Base-by-base conservation (phyloP, 2,888 invertebrate genomes). In the Ophion costatus region DNA sequence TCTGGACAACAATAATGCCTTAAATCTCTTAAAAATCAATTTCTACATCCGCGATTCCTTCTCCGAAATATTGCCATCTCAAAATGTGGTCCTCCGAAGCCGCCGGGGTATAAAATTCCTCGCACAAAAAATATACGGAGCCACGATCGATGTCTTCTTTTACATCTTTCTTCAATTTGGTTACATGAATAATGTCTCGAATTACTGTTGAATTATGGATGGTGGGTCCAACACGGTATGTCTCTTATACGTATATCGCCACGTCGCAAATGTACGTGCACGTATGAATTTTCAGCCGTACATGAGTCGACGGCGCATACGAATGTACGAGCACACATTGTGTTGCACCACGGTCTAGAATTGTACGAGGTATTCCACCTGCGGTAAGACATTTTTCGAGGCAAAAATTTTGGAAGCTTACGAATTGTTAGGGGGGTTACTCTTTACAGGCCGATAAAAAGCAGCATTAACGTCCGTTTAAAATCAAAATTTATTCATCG, bases 151-250 rank as follows among this genome's bases (percentile, higher is more conserved):
- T 20, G 2, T 42, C 66, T 38, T 42, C 38, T 22, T 67, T 67
- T 42, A 67, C 67, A 67, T 67, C 42, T 67, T 67, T 67, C 67
- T 67, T 67, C 67, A 67, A 67, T 67, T 67, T 67, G 20, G 67
- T 67, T 67, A 42, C 22, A 67, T 67, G 67, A 67, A 67, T 67
- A 67, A 67, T 67, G 67, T 67, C 42, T 14, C 67, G 42, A 67
- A 67, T 67, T 67, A 67, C 42, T 67, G 67, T 67, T 67, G 67
- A 67, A 67, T 67, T 67, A 67, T 67, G 42, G 42, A 67, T 67
- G 67, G 22, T 22, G 42, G 42, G 42, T 67, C 67, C 42, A 42
- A 22, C 67, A 20, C 38, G 67, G 42, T 42, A 42, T 42, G 67
- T 38, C 67, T 45, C 42, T 22, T 6, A 42, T 42, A 42, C 67